A percentile compares a stretch with the other conserved stretches of the same genome.
Conservation (phyloP, 2,797 vertebrate genomes). For the Sandelia bainsii region DNA sequence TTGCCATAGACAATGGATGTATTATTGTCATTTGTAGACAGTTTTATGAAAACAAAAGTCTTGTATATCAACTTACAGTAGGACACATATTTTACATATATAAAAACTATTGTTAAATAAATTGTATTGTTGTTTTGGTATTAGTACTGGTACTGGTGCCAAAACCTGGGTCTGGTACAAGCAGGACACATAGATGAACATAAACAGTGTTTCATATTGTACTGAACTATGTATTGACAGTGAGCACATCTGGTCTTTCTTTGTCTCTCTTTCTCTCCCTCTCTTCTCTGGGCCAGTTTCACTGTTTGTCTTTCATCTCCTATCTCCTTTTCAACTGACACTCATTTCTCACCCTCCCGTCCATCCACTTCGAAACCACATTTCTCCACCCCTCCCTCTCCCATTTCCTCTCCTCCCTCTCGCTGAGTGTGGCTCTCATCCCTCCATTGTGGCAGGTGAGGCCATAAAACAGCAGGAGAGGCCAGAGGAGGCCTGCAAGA, state of each 20-base stretch:
- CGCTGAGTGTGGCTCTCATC: slow-evolving; percentile 73
- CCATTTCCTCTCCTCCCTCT: slow-evolving; percentile 69
- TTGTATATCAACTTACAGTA: background rate
- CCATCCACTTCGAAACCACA: slow-evolving; percentile 60
- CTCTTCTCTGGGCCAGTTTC: slow-evolving; percentile 61
- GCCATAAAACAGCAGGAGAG: slow-evolving; percentile 75
- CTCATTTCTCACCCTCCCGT: slow-evolving; percentile 39
- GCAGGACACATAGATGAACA: background rate
- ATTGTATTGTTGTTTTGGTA: background rate
- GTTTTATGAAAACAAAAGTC: background rate
- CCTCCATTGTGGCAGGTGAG: slow-evolving; percentile 76
- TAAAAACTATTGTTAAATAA: background rate
- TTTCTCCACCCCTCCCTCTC: slow-evolving; percentile 49
- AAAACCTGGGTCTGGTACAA: background rate
- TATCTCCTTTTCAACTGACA: slow-evolving; percentile 75
- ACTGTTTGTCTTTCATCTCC: slow-evolving; percentile 74
- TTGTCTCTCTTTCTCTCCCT: slow-evolving; percentile 28
- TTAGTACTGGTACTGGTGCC: background rate
- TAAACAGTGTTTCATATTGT: slow-evolving; percentile 31
- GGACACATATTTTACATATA: background rate
- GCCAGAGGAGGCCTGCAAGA: slow-evolving; percentile 39
- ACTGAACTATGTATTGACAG: slow-evolving; percentile 33
- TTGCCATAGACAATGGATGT: too few relatives aligned
- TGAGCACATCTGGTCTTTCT: slow-evolving; percentile 71
- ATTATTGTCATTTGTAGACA: background rate